Evolutionary conservation across 2,797 vertebrate species (phyloP), one percentile per base, ranked within the genome.

Genomic region (Ctenopoma multispine): DNA sequence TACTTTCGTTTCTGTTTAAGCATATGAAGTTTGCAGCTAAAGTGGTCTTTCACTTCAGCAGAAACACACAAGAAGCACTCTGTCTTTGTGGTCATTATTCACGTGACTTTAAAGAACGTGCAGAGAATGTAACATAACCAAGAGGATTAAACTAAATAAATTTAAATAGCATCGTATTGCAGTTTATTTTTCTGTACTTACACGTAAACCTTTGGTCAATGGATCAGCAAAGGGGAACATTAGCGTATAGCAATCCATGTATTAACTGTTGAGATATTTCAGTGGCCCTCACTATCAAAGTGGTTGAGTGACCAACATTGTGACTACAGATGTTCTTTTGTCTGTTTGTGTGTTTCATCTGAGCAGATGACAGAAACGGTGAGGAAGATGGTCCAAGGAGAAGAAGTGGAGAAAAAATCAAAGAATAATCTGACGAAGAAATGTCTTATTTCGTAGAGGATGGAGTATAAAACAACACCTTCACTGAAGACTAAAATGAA

Each of bases 361-460:
- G n/a, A 20, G 20, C 79, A 90, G 88, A 3, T 89, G 27, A 29
- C 4, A 7, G 2, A 44, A 9, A n/a, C 40, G 50, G 41, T 75
- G 46, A 63, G 5, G 18, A 53, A 65, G 66, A 72, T 47, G 46
- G 6, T 64, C 13, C 1, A 53, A 1, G 38, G 2, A n/a, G 53
- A 17, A 41, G 18, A 34, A 2, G 2, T 0, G 15, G n/a, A 6
- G 29, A 46, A 11, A 15, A 41, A 9, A 2, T 60, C 56, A 5
- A 55, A 70, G 21, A 40, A 8, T 0, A 18, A 2, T 34, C 31
- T 2, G 64, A 77, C 38, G 20, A 55, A 51, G 8, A 70, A 11
- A 36, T 69, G 63, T 23, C 3, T 2, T 20, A 9, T 20, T 3
- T 47, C 23, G 11, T 75, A 84, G 36, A 59, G 53, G 48, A 69